Evolutionary conservation across 2,888 invertebrate species (phyloP), one percentile per base, ranked within the genome.

Genomic region (Synanthedon vespiformis): DNA sequence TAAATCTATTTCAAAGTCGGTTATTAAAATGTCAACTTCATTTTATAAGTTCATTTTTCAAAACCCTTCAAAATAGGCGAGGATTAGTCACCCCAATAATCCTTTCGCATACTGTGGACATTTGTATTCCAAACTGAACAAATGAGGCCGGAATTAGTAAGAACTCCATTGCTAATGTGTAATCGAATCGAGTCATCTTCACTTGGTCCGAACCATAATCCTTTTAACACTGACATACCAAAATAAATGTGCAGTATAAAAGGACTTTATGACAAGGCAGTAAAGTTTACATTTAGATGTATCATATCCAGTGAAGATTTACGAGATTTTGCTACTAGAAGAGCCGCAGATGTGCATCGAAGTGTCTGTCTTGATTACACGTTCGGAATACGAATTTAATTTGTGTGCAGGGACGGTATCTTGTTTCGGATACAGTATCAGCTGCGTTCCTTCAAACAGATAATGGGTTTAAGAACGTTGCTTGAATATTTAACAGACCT

Each of bases 331-430:
- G 44, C 13, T 44, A 14, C 44, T 44, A 44, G 44, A 16, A 55
- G 62, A 68, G 70, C 57, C 77, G 63, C 85, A 84, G 84, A 82
- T 85, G 85, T 75, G 77, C 76, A 75, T 65, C 70, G 65, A 72
- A 77, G 69, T 77, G 81, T 80, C 83, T 74, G 69, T 67, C 70
- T 77, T 84, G 80, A 80, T 85, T 83, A 81, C 75, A 71, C 64
- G 72, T 67, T 70, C 68, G 61, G 75, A 76, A 75, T 77, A 72
- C 72, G 71, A 81, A 83, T 80, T 77, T 77, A 80, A 84, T 84
- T 81, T 75, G 72, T 67, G 67, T 60, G 54, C 70, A 50, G 27
- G 40, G 48, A 49, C 18, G 12, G 34, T 50, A 22, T 40, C 13
- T 34, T 50, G 50, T n/a, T 50, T 18, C 50, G 34, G 50, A 40